Evolutionary conservation across 2,113 vertebrate genomes (phyloP).

Genomic region (Ceratotherium simum): DNA sequence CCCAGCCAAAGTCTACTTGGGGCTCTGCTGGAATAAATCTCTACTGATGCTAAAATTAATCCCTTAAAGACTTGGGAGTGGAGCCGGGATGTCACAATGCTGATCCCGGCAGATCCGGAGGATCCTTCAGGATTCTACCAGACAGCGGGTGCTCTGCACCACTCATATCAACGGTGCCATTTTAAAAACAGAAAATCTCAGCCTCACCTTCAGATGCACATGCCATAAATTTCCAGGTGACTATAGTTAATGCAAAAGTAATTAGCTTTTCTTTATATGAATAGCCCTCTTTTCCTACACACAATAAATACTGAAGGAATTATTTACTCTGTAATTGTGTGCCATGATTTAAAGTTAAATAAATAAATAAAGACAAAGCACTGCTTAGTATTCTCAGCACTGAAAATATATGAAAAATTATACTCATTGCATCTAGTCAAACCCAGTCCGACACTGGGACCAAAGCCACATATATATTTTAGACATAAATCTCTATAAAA

Average conservation of each 20-base stretch:
- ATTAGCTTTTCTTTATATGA: conserved; percentile 81
- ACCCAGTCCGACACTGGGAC: conserved; percentile 79
- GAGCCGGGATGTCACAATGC: neutral
- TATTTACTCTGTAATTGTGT: conserved; percentile 76
- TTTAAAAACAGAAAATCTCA: conserved; percentile 55
- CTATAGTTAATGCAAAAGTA: conserved; percentile 80
- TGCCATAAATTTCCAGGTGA: conserved; percentile 76
- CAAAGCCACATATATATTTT: conserved; percentile 84
- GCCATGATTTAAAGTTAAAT: conserved; percentile 83
- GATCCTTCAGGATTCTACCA: neutral
- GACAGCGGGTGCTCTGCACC: neutral
- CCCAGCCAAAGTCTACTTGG: conserved; percentile 30
- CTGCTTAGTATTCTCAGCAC: conserved; percentile 75
- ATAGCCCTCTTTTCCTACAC: conserved; percentile 67
- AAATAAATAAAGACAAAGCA: conserved; percentile 80
- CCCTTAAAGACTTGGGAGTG: neutral
- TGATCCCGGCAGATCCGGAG: conserved; percentile 51
- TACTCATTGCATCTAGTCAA: conserved; percentile 77
- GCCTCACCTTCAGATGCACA: conserved; percentile 58
- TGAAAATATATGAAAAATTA: conserved; percentile 80
- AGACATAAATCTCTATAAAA: conserved; percentile 85
- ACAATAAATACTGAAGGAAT: conserved; percentile 81
- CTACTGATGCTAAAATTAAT: conserved; percentile 67
- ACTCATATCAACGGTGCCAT: conserved; percentile 24
- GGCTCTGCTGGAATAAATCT: conserved; percentile 47